Evolutionary conservation across 2,113 vertebrate species (phyloP).

Genomic region (Lonchura striata): DNA sequence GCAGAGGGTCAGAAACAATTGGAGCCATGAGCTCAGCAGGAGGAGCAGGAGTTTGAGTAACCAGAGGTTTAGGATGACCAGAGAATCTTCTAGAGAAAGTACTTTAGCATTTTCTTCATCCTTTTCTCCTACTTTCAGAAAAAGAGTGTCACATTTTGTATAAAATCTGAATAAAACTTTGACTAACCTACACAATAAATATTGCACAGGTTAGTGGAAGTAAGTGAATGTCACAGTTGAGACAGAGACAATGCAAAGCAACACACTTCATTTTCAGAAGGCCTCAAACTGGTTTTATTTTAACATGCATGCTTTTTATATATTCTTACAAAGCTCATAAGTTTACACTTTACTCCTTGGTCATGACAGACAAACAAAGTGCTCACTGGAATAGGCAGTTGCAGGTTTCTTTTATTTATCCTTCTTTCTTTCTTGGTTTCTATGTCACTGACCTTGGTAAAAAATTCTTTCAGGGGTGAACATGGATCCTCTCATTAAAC

Average conservation of each 20-base stretch:
- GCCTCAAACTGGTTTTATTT: not conserved
- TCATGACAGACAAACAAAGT: too few species aligned
- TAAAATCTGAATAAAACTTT: not conserved
- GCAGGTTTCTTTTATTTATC: not conserved
- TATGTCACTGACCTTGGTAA: not conserved
- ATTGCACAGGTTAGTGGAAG: not conserved
- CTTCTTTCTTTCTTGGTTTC: not conserved
- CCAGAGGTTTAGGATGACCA: not conserved
- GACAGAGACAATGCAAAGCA: not conserved
- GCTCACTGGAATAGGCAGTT: too few species aligned
- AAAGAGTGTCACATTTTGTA: not conserved
- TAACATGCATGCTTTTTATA: not conserved
- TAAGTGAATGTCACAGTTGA: not conserved
- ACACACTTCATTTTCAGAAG: not conserved
- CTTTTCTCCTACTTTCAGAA: not conserved
- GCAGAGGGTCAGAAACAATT: not conserved
- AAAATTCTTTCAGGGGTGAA: not conserved
- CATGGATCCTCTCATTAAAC: not conserved
- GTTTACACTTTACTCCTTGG: not conserved
- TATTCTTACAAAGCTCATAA: not conserved
- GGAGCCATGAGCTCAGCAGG: not conserved
- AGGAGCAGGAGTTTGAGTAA: not conserved
- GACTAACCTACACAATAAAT: not conserved
- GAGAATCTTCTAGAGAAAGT: not conserved
- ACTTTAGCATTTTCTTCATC: not conserved